Conservation (phyloP, 1,140 invertebrate genomes). For the Pissodes strobi region DNA sequence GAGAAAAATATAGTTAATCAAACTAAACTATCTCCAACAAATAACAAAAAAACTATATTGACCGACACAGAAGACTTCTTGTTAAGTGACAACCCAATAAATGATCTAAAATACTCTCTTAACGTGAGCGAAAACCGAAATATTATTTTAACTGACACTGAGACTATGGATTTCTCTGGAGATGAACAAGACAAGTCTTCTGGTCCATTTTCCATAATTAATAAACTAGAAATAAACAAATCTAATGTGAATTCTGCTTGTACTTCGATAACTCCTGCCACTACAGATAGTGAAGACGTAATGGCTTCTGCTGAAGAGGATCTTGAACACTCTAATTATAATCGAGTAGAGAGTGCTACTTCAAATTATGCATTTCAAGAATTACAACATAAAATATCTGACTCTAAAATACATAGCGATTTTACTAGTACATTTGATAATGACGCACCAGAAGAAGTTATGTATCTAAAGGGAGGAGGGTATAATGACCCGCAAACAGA, state of each 20-base stretch:
- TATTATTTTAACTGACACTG: conserved; percentile 34
- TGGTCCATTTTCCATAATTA: conserved; percentile 42
- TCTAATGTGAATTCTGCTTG: neutral
- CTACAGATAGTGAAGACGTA: conserved; percentile 62
- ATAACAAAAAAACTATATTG: conserved; percentile 8
- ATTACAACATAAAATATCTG: conserved; percentile 54
- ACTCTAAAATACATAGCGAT: conserved; percentile 57
- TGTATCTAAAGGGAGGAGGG: conserved; percentile 58
- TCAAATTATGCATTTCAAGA: conserved; percentile 45
- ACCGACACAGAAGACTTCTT: conserved; percentile 63
- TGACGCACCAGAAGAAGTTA: conserved; percentile 55
- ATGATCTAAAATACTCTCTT: neutral
- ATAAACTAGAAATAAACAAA: conserved; percentile 28
- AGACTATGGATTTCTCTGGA: conserved; percentile 47
- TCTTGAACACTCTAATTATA: conserved; percentile 29
- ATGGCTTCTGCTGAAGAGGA: conserved; percentile 60
- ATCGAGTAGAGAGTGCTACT: conserved; percentile 43
- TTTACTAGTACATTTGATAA: conserved; percentile 54
- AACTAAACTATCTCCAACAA: conserved; percentile 6
- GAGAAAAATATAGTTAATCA: conserved; percentile 13
- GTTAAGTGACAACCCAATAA: conserved; percentile 53
- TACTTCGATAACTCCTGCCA: conserved; percentile 29
- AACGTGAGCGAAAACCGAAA: conserved; percentile 1
- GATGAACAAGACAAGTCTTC: conserved; percentile 44
- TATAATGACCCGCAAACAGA: conserved; percentile 57